phyloP scores from a whole-genome alignment of 2,888 invertebrate species.

The Syritta pipiens region DNA sequence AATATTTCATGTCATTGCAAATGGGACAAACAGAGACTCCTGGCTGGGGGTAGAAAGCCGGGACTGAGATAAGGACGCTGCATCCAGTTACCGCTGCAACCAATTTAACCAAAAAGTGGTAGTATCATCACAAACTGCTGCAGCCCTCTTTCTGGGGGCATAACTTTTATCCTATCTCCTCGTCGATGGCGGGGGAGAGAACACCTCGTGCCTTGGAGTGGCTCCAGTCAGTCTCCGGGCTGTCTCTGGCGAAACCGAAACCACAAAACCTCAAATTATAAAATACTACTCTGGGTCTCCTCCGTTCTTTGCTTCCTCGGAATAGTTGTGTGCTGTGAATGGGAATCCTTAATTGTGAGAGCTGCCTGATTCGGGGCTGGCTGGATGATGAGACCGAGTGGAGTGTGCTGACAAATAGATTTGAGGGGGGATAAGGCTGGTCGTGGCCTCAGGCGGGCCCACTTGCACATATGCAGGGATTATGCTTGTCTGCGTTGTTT shows the following conservation, averaged over 20 bases:
- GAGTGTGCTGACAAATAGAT: slow-evolving; percentile 26
- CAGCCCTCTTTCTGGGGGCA: slow-evolving; percentile 23
- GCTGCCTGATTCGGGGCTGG: not conserved
- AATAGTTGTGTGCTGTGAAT: slow-evolving; percentile 6
- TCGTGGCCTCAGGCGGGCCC: too few species aligned
- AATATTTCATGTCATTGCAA: slow-evolving; percentile 64
- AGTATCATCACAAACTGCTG: slow-evolving; percentile 16
- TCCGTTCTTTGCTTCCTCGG: too few species aligned
- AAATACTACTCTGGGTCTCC: slow-evolving; percentile 48
- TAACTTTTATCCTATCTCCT: slow-evolving; percentile 45
- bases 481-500: slow-evolving; percentile 36
- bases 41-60: not conserved
- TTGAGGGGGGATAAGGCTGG: too few species aligned
- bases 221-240: slow-evolving; percentile 27
- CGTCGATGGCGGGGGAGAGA: slow-evolving; percentile 5
- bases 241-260: slow-evolving; percentile 10
- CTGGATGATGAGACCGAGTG: slow-evolving; percentile 1
- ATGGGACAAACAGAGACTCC: slow-evolving; percentile 55
- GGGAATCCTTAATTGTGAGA: slow-evolving; percentile 30
- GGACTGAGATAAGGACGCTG: slow-evolving; percentile 4
- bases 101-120: slow-evolving; percentile 46
- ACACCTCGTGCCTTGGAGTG: slow-evolving; percentile 19
- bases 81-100: slow-evolving; percentile 27
- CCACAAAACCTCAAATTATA: slow-evolving; percentile 59
- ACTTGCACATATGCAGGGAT: too few species aligned